Evolutionary conservation across 92 coral and sea anemone genomes (phyloP).

Genomic region (Porites evermanni): DNA sequence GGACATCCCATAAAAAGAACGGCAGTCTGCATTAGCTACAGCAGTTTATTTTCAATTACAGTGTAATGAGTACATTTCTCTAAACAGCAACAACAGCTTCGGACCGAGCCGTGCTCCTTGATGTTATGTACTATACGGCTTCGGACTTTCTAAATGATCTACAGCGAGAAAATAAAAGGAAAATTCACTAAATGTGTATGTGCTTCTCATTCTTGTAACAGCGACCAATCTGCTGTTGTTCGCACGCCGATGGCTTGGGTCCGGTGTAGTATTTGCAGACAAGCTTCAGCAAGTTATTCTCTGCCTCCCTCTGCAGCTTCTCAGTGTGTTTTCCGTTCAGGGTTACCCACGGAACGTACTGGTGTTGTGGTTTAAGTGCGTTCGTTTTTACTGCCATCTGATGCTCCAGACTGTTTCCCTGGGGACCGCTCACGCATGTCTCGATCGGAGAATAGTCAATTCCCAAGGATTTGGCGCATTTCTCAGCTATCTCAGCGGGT

Average conservation of each 20-base stretch:
- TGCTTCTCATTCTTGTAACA: conserved; percentile 39
- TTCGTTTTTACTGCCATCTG: conserved; percentile 76
- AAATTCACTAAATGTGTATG: not conserved
- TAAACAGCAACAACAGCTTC: no score
- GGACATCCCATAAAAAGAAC: no score
- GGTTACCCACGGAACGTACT: conserved; percentile 85
- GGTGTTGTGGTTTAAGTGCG: conserved; percentile 69
- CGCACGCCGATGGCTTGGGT: conserved; percentile 67
- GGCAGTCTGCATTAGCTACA: no score
- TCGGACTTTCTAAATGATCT: not conserved
- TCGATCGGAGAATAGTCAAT: conserved; percentile 72
- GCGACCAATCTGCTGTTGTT: conserved; percentile 32
- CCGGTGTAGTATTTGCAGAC: conserved; percentile 76
- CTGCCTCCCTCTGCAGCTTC: conserved; percentile 63
- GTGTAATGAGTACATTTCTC: no score
- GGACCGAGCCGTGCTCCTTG: no score
- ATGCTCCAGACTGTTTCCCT: conserved; percentile 79
- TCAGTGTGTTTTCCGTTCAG: conserved; percentile 82
- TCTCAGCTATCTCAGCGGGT: conserved; percentile 47
- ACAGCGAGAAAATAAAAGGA: not conserved
- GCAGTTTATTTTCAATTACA: no score
- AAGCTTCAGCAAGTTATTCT: conserved; percentile 53
- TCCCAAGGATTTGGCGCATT: conserved; percentile 67
- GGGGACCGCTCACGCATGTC: conserved; percentile 55
- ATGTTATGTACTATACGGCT: no score